phyloP scores from a whole-genome alignment of 2,113 vertebrate species.

The Eubucco bourcierii region DNA sequence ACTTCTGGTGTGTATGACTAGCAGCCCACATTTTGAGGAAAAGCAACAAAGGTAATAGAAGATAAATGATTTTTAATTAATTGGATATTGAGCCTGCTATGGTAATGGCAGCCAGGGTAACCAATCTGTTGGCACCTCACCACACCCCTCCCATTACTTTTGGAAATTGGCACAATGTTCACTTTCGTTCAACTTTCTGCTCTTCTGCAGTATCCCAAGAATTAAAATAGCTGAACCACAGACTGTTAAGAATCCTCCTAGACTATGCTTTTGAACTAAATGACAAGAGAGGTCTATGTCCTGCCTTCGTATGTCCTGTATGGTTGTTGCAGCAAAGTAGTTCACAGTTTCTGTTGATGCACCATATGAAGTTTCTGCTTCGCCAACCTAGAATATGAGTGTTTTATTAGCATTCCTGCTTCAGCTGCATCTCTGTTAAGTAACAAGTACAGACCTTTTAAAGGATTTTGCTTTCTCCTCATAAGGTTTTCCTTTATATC shows the following conservation, averaged over 20 bases:
- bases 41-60: neutral
- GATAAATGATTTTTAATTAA: neutral
- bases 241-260: neutral
- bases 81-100: neutral
- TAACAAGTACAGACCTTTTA: neutral
- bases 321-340: neutral
- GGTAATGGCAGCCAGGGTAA: neutral
- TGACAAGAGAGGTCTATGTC: neutral
- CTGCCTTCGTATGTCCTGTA: neutral
- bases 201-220: neutral
- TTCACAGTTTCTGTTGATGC: neutral
- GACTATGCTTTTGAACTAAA: neutral
- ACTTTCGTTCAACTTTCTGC: neutral
- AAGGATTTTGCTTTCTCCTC: neutral
- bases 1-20: neutral
- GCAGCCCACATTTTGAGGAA: neutral
- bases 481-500: neutral
- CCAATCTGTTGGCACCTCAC: neutral
- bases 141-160: neutral
- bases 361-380: neutral
- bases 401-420: neutral
- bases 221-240: neutral
- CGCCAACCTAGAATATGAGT: neutral
- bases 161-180: neutral
- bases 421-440: neutral